Evolutionary conservation across 2,888 invertebrate genomes (phyloP), one percentile per base, ranked within the genome.

Genomic region (Diachrysia chrysitis): DNA sequence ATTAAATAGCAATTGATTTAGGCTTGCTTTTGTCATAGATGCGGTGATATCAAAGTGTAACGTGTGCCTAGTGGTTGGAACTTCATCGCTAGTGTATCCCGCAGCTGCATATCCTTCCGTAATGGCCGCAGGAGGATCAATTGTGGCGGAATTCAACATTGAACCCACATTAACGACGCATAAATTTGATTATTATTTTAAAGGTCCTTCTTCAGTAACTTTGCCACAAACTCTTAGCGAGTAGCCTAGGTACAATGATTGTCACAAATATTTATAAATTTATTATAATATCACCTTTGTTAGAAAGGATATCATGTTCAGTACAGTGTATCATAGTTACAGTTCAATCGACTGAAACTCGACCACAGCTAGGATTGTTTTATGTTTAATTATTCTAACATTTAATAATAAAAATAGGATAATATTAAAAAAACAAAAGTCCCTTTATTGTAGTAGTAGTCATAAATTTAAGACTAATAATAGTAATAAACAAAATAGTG

Each of bases 41-140:
- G 60, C 58, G 54, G 92, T 96, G 10, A 58, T 79, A 59, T 73
- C 73, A 46, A 86, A 89, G 6, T 98, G 97, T 89, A 97, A 98
- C 85, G 90, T 97, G 12, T 97, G 97, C 84, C 90, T 98, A 51
- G 96, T 98, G 35, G 96, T 98, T 76, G 98, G 98, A 7, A 98
- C 98, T 16, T 97, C 97, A 1, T 97, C 97, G 0, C 96, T 97
- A 3, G 97, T 98, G 1, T 97, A 97, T 89, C 98, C 98, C 9
- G 97, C 98, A 2, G 97, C 97, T 51, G 96, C 97, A 96, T 97
- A 97, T 93, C 97, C 97, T 3, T 97, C 97, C 0, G 88, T 93
- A 76, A 96, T 97, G 32, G 96, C 97, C 5, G 89, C 92, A n/a
- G 92, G 97, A 60, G 97, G 97, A 17, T 94, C 83, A 19, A 64